phyloP scores from a whole-genome alignment of 2,888 invertebrate species.

The Tridacna gigas region DNA sequence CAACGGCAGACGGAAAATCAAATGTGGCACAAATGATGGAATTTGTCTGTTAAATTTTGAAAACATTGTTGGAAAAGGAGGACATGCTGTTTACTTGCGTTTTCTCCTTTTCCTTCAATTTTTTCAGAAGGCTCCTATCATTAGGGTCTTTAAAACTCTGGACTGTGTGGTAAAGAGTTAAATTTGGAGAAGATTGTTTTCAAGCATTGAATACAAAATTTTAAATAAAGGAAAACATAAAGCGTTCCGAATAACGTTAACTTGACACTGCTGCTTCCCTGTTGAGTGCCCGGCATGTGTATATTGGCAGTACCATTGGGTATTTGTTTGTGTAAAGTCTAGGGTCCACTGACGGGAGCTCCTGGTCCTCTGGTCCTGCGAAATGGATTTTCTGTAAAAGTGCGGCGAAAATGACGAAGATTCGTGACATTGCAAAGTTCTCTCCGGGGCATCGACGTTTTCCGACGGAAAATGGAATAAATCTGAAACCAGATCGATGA shows the following conservation, averaged over 20 bases:
- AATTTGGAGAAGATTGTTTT: too few species aligned
- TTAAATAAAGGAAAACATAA: too few species aligned
- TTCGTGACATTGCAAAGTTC: constrained; percentile 58
- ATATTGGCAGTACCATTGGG: constrained; percentile 48
- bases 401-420: constrained; percentile 45
- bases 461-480: constrained; percentile 62
- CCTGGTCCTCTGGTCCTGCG: constrained; percentile 44
- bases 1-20: too few species aligned
- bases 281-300: constrained; percentile 40
- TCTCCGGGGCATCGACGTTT: constrained; percentile 61
- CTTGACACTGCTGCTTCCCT: constrained; percentile 15
- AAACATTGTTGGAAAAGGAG: too few species aligned
- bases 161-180: too few species aligned
- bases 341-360: constrained; percentile 60
- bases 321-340: constrained; percentile 55
- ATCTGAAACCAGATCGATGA: constrained; percentile 38
- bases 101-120: too few species aligned
- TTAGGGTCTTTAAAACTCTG: too few species aligned
- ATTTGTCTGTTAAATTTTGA: too few species aligned
- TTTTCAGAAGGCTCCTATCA: too few species aligned
- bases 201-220: too few species aligned
- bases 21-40: too few species aligned
- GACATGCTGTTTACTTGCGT: too few species aligned
- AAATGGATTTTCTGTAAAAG: constrained; percentile 53
- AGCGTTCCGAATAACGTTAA: neutral